Evolutionary conservation across 2,113 vertebrate genomes (phyloP), one percentile per base, ranked within the genome.

Genomic region (Saccopteryx bilineata): DNA sequence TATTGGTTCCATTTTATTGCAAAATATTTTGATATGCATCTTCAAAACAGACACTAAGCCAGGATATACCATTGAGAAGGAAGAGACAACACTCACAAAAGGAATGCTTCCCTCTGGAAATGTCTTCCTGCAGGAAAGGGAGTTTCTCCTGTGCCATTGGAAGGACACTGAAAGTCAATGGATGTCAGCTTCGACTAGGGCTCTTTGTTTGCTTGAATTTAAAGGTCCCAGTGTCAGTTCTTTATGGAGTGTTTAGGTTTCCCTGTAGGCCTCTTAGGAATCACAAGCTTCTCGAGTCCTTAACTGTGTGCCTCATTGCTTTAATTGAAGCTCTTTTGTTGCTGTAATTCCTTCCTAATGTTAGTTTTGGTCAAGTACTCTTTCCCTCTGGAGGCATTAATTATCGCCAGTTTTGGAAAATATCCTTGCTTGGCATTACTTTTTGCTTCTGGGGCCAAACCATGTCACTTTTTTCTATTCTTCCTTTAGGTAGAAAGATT

Each of bases 301-400:
- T 97, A 95, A 95, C 97, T 93, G 84, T 97, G 66, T 89, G 96
- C 94, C 91, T 97, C 94, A 91, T 91, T 96, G 95, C 87, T 95
- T 31, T 98, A 98, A 98, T 97, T 97, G 97, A 97, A 97, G 95
- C 81, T 65, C 0, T 97, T 98, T 75, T 94, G 96, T 97, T 97
- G 71, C 97, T 96, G 87, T 98, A 98, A 98, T 97, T 98, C 95
- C 94, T 97, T 96, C 96, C 88, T 97, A 94, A 98, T 97, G 96
- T 96, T 97, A 90, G 87, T 96, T 97, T 94, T 93, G 95, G 91
- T 97, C 96, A 98, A 97, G 95, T 94, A 69, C 65, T 97, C 91
- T 96, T 97, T 96, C 97, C 96, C 97, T 94, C 76, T 69, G 94
- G 97, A 98, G 92, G 50, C 87, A 97, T 97, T 92, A 96, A 91